Base-by-base conservation (phyloP, 2,113 vertebrate genomes). In the Festucalex cinctus region DNA sequence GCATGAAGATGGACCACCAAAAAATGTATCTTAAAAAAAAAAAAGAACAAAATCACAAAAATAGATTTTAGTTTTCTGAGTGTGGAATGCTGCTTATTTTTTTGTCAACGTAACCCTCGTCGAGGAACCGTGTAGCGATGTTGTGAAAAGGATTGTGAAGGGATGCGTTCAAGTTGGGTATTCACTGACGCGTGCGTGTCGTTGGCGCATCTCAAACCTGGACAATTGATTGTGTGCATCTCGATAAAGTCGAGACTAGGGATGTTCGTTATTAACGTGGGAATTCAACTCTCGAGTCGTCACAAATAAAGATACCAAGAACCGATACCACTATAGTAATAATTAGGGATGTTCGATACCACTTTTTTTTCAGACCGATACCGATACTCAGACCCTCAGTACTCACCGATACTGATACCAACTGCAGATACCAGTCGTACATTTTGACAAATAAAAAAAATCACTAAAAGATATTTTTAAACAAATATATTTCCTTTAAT, bases 11-110 rank as follows among this genome's bases (percentile, higher is more conserved):
- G 75, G 71, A 75, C 74, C 56, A 64, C 69, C n/a, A n/a, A 69
- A 66, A 51, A 41, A 82, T 68, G 65, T 0, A 57, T 54, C 1
- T 37, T 44, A 9, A 63, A 5, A 9, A 39, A 62, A 65, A 39
- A 60, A 24, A 51, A 63, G 36, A 70, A 80, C 51, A 69, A 62
- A 77, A 63, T 56, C 13, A 46, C 68, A 85, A 81, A 76, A 78
- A 79, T 70, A 75, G 20, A 59, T 74, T 46, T 73, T 59, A 63
- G 65, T 88, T 53, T 69, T 67, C 80, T 81, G 56, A 69, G 72
- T 86, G 83, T 88, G 86, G 79, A 88, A 83, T 83, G 83, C 85
- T 87, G 86, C 74, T 85, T 82, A n/a, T 83, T 66, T 65, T 53
- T 76, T 74, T n/a, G 44, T 46, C 1, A 46, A 19, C 44, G 19